These are phyloP conservation scores for Hemichromis elongatus DNA, from an alignment of 2,113 vertebrate genomes.

Conservation along the genomic window DNA sequence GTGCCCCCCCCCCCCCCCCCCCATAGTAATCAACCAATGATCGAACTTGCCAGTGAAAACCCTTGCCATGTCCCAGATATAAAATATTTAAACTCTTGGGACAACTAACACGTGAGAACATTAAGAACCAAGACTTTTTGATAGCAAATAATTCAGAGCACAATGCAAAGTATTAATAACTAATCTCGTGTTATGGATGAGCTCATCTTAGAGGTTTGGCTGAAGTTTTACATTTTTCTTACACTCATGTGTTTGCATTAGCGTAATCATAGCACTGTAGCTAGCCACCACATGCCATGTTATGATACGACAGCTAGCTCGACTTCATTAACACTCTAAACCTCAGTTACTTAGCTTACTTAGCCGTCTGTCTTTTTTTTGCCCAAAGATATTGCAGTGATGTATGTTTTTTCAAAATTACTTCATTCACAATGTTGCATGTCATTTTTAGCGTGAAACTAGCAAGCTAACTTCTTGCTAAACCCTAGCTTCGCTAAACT, in stretches of 20 bases:
- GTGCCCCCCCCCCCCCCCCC: too few species aligned
- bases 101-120: not conserved
- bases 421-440: not conserved
- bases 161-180: not conserved
- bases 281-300: not conserved
- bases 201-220: not conserved
- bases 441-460: not conserved
- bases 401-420: not conserved
- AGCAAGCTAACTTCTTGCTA: not conserved
- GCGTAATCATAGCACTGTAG: not conserved
- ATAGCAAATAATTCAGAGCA: not conserved
- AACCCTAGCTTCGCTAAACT: not conserved
- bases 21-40: not conserved
- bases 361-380: not conserved
- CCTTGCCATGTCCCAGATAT: not conserved
- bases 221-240: not conserved
- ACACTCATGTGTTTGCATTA: not conserved
- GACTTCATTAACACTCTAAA: not conserved
- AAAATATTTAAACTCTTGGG: not conserved
- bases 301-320: not conserved
- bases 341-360: not conserved
- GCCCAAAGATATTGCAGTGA: not conserved
- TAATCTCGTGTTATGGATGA: not conserved
- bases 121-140: not conserved
- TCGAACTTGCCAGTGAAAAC: not conserved